Conservation (phyloP, 2,888 invertebrate genomes). For the Cosmia pyralina region DNA sequence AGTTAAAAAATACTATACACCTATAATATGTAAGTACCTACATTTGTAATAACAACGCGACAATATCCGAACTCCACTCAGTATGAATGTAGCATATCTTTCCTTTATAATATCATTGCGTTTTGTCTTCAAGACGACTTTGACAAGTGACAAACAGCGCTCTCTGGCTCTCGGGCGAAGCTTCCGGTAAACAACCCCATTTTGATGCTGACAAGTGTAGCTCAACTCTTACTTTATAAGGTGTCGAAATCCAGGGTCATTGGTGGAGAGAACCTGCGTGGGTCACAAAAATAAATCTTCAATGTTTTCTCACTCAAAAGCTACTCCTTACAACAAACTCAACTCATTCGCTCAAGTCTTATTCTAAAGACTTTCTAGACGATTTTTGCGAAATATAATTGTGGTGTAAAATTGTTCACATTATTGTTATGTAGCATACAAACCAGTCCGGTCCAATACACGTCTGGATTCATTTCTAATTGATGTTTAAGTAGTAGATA, state of each 20-base stretch:
- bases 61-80: too few species aligned
- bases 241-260: background rate
- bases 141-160: too few species aligned
- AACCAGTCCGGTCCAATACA: slow-evolving; percentile 44
- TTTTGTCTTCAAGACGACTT: too few species aligned
- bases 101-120: too few species aligned
- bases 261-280: slow-evolving; percentile 18
- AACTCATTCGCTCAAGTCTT: slow-evolving; percentile 48
- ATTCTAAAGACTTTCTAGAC: slow-evolving; percentile 41
- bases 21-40: too few species aligned
- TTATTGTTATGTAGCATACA: slow-evolving; percentile 32
- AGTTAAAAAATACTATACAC: too few species aligned
- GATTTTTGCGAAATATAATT: slow-evolving; percentile 27
- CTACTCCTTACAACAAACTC: background rate
- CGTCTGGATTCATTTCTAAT: slow-evolving; percentile 55
- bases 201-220: background rate
- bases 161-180: too few species aligned
- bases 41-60: too few species aligned
- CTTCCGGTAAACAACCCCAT: too few species aligned
- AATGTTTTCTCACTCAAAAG: background rate
- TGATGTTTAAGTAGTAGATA: slow-evolving; percentile 42
- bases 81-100: too few species aligned
- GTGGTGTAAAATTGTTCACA: slow-evolving; percentile 27
- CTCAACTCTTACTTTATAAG: background rate
- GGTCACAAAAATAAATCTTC: background rate